Percentiles rank a stretch among this genome's conserved stretches.
Evolutionary conservation across 2,888 invertebrate genomes (phyloP).

Genomic region (Papilio protenor): DNA sequence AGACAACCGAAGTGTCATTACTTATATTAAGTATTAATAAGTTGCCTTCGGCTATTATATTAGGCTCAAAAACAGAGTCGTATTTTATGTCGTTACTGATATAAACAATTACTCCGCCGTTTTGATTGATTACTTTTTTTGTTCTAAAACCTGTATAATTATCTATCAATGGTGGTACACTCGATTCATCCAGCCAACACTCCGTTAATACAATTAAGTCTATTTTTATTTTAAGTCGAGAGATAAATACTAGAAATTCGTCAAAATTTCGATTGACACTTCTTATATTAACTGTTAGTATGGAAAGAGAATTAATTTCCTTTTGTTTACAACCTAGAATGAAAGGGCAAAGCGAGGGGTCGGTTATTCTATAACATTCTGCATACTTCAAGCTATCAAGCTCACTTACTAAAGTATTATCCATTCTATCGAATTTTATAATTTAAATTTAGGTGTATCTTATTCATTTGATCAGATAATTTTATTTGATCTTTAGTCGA

Average conservation of each 20-base stretch:
- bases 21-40: not conserved
- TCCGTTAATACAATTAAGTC: not conserved
- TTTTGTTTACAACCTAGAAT: not conserved
- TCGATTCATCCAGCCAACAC: not conserved
- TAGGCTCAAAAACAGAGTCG: not conserved
- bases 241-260: not conserved
- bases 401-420: not conserved
- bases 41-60: not conserved
- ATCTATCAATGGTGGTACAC: not conserved
- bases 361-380: conserved; percentile 7
- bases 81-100: not conserved
- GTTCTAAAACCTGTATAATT: conserved; percentile 1
- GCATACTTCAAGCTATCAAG: not conserved
- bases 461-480: conserved; percentile 2
- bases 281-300: conserved; percentile 20
- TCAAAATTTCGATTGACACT: conserved; percentile 6
- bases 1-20: not conserved
- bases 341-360: not conserved
- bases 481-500: not conserved
- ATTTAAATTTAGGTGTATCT: not conserved
- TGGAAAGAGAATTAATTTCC: conserved; percentile 6
- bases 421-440: conserved; percentile 10
- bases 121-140: not conserved
- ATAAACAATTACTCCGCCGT: not conserved
- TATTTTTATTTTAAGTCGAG: not conserved